Evolutionary conservation across 2,113 vertebrate genomes (phyloP), one percentile per base, ranked within the genome.

Genomic region (Picathartes gymnocephalus): DNA sequence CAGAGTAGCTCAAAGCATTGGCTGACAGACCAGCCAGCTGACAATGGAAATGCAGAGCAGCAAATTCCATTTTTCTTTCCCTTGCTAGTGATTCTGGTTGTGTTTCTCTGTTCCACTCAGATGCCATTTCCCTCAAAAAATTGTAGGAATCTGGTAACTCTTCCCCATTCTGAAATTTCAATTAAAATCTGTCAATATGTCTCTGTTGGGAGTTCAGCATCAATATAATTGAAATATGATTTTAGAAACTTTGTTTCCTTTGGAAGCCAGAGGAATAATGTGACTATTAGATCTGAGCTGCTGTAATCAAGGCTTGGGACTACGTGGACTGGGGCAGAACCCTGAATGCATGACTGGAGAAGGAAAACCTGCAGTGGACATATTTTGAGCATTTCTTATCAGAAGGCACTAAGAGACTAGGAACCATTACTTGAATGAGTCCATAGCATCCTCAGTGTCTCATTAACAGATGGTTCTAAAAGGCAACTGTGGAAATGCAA

Each of bases 381-480:
- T 86, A 33, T 42, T 91, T 84, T 33, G 47, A 73, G 28, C 47
- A 44, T 58, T 92, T 88, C 61, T 58, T 71, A 60, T 64, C 37
- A 57, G 69, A 86, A 89, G 44, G 56, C 23, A 65, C 64, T 24
- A 31, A 71, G 37, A 90, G 45, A 74, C 78, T 53, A 86, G 73
- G 56, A 93, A 48, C 57, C 39, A 40, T 91, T 84, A 48, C 82
- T 94, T 93, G 48, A 74, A 86, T 71, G 79, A 76, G 44, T 78
- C 35, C 0, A 0, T 58, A 76, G 83, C 65, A 88, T 95, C 94
- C 77, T 89, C 73, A 64, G 4, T 7, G 54, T 86, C 83, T 95
- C 73, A 89, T 95, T 96, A 95, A 93, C 96, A 95, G 94, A 97
- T 96, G 96, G 95, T 91, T 97, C 83, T 78, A 78, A 84, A 90